Evolutionary conservation across 2,113 vertebrate species (phyloP).

Genomic region (Tautogolabrus adspersus): DNA sequence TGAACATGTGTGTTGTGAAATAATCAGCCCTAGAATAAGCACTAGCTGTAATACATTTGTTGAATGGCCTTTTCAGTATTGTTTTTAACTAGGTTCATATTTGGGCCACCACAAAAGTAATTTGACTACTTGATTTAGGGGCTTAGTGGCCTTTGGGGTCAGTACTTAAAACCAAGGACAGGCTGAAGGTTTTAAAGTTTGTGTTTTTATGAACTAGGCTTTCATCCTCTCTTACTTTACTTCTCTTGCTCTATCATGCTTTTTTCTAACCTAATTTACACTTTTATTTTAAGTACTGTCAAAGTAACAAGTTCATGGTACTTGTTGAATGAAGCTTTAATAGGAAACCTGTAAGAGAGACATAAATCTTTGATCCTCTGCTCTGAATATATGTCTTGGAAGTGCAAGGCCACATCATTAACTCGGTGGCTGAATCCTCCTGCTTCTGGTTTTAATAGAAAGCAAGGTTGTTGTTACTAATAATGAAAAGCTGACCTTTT

Average conservation of each 20-base stretch:
- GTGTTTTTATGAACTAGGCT: not conserved
- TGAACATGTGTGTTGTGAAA: no score
- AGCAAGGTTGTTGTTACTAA: constrained; percentile 56
- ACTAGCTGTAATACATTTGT: no score
- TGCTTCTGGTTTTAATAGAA: constrained; percentile 50
- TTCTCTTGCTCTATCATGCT: not conserved
- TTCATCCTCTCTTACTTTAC: constrained; percentile 6
- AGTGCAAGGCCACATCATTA: constrained; percentile 52
- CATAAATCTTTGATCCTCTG: constrained; percentile 16
- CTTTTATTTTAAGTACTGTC: constrained; percentile 8
- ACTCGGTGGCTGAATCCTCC: constrained; percentile 31
- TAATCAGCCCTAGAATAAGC: no score
- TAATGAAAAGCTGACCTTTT: constrained; percentile 74
- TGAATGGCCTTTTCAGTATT: no score
- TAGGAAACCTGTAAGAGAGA: constrained; percentile 13
- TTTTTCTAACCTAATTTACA: constrained; percentile 6
- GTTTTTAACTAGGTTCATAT: no score
- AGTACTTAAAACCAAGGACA: no score
- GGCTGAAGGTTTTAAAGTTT: no score
- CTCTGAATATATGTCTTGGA: constrained; percentile 31
- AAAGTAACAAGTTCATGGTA: not conserved
- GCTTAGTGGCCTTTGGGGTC: no score
- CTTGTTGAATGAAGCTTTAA: constrained; percentile 28
- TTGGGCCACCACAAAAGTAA: no score
- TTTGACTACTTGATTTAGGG: no score